Base-by-base conservation (phyloP, 2,113 vertebrate species). In the Thomomys bottae region DNA sequence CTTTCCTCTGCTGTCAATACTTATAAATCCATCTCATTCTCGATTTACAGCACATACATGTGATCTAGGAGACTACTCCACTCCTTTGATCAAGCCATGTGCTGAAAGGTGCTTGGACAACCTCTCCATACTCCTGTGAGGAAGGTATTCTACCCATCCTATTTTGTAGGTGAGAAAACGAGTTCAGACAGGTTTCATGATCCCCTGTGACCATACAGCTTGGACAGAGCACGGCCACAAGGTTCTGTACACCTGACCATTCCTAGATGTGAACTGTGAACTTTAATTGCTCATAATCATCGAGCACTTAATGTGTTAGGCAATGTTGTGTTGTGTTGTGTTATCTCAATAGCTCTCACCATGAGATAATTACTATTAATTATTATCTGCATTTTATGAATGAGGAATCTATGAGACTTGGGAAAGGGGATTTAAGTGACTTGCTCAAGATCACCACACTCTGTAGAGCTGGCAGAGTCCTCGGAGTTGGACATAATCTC, bases 1-100 rank as follows among this genome's bases (percentile, higher is more conserved):
- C 61, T 96, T 94, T 94, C 34, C 61, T 92, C 54, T 83, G 28
- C 66, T 86, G 94, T 82, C 78, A 68, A 68, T 57, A 54, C 49
- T 71, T 87, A 59, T 72, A 76, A 57, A 71, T 64, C 71, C 38
- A 21, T 90, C 76, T 90, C 6, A 12, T 80, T n/a, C 32, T 92
- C 24, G 9, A n/a, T 54, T 88, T 84, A 23, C 32, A 75, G 49
- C 79, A 49, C 88, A 54, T 6, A 2, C 30, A 28, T 32, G 17
- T 36, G 75, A 34, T 66, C n/a, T 87, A 42, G 30, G 45, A 64
- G 32, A 14, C 67, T 63, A n/a, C 42, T 28, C 49, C 32, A 64
- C 42, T 86, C 34, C 28, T 86, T 95, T 30, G 67, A 34, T 79
- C 57, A 36, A 67, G 45, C 26, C 40, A 5, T 54, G 38, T n/a